These are phyloP conservation scores for Erpobdella octoculata DNA, from an alignment of 2,888 invertebrate species.

Conservation along the genomic window DNA sequence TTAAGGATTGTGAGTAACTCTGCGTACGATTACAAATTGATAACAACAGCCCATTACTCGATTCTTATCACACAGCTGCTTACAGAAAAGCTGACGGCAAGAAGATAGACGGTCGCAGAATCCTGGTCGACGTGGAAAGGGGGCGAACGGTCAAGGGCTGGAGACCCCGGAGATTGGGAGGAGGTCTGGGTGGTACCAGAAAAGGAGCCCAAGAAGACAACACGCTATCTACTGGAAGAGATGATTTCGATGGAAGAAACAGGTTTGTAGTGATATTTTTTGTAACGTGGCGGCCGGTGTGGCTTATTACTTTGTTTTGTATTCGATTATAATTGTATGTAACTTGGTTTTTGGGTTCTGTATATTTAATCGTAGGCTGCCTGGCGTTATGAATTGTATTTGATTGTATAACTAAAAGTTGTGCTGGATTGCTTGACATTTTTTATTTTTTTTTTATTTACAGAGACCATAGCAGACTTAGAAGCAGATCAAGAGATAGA, in stretches of 20 bases:
- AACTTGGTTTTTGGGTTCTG: no score
- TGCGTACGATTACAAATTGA: no score
- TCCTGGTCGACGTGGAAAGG: constrained; percentile 94
- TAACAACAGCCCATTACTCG: no score
- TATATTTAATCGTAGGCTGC: no score
- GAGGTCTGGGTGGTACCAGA: constrained; percentile 89
- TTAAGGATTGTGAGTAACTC: no score
- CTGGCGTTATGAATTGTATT: no score
- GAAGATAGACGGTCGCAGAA: constrained; percentile 96
- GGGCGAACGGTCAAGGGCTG: constrained; percentile 97
- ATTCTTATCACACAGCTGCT: no score
- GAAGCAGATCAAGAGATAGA: constrained; percentile 23
- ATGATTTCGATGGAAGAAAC: constrained; percentile 30
- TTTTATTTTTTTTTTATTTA: no score
- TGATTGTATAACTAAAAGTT: no score
- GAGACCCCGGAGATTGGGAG: constrained; percentile 89
- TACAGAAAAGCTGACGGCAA: constrained; percentile 99
- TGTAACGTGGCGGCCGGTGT: background rate
- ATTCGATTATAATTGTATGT: no score
- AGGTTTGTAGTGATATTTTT: background rate
- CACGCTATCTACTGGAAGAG: constrained; percentile 50
- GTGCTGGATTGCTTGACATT: no score
- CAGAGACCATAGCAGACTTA: constrained; percentile 20
- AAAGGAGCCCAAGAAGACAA: constrained; percentile 92
- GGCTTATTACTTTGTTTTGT: no score